Conservation (phyloP, 2,113 vertebrate genomes). For the Psophia crepitans region DNA sequence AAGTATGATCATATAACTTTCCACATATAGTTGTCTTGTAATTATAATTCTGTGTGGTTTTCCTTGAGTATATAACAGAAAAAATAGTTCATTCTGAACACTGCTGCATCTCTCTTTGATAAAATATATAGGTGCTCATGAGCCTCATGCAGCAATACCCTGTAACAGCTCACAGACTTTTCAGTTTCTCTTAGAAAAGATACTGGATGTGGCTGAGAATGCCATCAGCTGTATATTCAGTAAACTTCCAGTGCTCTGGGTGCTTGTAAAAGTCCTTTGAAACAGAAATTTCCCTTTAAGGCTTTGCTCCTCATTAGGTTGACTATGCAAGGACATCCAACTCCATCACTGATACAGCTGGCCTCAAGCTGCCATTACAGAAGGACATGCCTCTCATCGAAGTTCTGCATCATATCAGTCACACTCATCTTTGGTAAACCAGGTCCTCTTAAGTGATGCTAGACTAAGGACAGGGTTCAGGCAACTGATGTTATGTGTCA, state of each 20-base stretch:
- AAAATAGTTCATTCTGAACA: not conserved
- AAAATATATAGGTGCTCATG: not conserved
- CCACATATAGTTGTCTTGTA: not conserved
- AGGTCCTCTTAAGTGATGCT: not conserved
- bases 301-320: not conserved
- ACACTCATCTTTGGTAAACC: not conserved
- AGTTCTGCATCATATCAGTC: not conserved
- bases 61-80: not conserved
- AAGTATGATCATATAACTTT: not conserved
- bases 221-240: not conserved
- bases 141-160: not conserved
- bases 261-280: not conserved
- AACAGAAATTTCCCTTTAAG: not conserved
- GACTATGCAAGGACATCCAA: not conserved
- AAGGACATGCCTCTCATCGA: accelerated
- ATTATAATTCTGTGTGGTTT: not conserved
- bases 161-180: not conserved
- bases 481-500: not conserved
- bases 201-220: not conserved
- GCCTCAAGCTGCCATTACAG: not conserved
- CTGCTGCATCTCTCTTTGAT: not conserved
- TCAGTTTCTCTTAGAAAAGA: not conserved
- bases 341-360: not conserved
- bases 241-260: not conserved
- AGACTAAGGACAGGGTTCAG: not conserved